These are phyloP conservation scores for Sialis fuliginosa DNA, from an alignment of 2,888 invertebrate species.

Conservation along the genomic window DNA sequence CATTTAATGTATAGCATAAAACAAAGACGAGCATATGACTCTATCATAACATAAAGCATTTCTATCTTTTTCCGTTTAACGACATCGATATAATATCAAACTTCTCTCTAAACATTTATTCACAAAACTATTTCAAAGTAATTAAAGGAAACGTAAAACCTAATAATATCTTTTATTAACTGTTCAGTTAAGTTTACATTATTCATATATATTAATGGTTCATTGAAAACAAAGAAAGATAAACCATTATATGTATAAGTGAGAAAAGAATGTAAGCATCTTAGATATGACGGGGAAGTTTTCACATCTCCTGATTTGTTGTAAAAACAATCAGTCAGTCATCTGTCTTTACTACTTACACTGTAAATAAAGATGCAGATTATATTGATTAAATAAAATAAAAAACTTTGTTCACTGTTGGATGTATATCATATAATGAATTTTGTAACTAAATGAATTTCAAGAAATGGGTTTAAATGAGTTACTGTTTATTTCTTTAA, in stretches of 20 bases:
- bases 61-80: too few species aligned
- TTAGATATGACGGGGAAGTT: not conserved
- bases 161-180: constrained; percentile 22
- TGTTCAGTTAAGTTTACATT: constrained; percentile 9
- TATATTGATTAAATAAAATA: too few species aligned
- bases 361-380: constrained; percentile 13
- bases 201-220: not conserved
- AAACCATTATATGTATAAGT: not conserved
- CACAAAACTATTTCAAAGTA: constrained; percentile 3
- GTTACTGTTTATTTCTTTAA: too few species aligned
- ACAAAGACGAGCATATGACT: too few species aligned
- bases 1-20: too few species aligned
- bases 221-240: not conserved
- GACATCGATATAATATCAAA: too few species aligned
- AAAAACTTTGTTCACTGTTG: too few species aligned
- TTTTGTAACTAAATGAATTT: too few species aligned
- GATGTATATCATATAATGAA: too few species aligned
- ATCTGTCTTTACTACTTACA: constrained; percentile 26
- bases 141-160: constrained; percentile 11
- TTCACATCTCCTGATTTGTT: constrained; percentile 12
- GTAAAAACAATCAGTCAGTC: constrained; percentile 29
- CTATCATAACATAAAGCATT: too few species aligned
- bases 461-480: too few species aligned
- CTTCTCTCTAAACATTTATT: too few species aligned
- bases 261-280: not conserved